Evolutionary conservation across 2,113 vertebrate genomes (phyloP).

Genomic region (Callocephalon fimbriatum): DNA sequence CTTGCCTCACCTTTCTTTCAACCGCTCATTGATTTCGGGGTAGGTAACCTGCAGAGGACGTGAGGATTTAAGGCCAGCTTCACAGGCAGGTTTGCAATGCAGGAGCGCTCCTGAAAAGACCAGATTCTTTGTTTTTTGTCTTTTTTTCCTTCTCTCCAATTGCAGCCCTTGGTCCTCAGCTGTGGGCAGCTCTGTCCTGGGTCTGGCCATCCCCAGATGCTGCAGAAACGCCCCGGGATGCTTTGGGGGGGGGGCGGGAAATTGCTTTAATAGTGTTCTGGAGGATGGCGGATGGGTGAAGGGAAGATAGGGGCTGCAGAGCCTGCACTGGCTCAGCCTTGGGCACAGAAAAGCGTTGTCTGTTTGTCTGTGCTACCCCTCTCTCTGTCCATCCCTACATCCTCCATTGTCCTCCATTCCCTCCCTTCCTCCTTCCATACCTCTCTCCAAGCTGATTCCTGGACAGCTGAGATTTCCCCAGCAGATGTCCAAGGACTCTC

Average conservation of each 20-base stretch:
- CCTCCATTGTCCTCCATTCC: not conserved
- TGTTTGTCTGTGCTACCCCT: not conserved
- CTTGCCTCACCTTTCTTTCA: slow-evolving; percentile 67
- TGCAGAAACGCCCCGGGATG: fast-evolving
- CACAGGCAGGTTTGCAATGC: not conserved
- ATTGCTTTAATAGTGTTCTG: not conserved
- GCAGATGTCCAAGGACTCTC: not conserved
- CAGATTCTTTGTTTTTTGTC: not conserved
- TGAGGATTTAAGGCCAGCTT: not conserved
- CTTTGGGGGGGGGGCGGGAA: not conserved
- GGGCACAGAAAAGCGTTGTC: not conserved
- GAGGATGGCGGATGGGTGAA: not conserved
- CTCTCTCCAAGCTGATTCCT: not conserved
- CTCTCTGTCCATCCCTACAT: not conserved
- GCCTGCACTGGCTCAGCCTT: not conserved
- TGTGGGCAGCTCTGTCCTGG: not conserved
- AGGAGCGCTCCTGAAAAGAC: not conserved
- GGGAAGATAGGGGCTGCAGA: not conserved
- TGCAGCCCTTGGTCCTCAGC: fast-evolving
- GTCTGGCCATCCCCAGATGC: fast-evolving
- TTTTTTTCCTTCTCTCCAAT: not conserved
- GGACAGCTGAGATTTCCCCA: not conserved
- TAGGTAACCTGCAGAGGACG: not conserved
- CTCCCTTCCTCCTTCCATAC: not conserved
- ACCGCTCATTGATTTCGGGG: not conserved